These are phyloP conservation scores for Diuraphis noxia DNA, from an alignment of 1,140 invertebrate species.

Conservation along the genomic window DNA sequence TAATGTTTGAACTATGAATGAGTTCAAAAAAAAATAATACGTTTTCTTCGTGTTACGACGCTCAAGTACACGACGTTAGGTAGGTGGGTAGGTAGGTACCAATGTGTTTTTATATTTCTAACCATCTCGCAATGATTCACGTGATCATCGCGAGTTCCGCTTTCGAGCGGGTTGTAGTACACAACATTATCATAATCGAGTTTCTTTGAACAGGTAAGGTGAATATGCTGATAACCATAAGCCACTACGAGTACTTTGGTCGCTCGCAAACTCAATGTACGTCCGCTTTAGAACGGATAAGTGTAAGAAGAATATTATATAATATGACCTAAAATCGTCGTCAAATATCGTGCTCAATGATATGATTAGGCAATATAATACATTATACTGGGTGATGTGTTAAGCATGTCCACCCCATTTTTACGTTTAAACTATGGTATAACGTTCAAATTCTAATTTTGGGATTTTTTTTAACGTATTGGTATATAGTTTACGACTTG, in stretches of 20 bases:
- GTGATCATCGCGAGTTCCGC: background rate
- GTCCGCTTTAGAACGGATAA: background rate
- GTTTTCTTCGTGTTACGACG: background rate
- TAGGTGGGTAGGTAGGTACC: no score
- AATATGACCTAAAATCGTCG: background rate
- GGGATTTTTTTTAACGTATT: no score
- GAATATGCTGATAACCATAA: background rate
- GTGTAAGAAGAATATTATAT: background rate
- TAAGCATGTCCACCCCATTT: no score
- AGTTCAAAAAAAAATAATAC: background rate
- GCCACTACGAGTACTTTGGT: background rate
- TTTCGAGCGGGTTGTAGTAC: background rate
- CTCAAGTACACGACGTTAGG: background rate
- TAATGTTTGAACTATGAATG: background rate
- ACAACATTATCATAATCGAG: background rate
- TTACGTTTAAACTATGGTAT: no score
- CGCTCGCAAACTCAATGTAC: background rate
- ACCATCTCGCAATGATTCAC: background rate
- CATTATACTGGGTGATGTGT: no score
- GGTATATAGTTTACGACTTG: no score
- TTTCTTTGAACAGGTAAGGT: background rate
- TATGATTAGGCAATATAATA: no score
- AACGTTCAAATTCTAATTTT: no score
- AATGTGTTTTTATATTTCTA: background rate
- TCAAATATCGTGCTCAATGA: background rate